A percentile compares a stretch with the other conserved stretches of the same genome.
Conservation (phyloP, 2,888 invertebrate species). For the Allolobophora icterica region DNA sequence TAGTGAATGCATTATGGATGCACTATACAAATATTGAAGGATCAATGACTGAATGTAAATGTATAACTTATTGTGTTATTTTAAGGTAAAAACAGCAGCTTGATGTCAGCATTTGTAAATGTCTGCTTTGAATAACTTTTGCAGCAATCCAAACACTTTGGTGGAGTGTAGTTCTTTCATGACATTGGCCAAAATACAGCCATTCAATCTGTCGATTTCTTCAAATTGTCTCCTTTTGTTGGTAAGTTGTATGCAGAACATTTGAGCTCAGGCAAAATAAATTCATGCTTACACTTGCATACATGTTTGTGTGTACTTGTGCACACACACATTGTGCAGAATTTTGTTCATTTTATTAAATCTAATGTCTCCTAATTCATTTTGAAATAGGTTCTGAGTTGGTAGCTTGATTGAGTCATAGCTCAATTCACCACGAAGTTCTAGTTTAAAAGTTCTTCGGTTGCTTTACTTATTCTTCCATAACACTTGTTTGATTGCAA, state of each 20-base stretch:
- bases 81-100: neutral
- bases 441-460: no score
- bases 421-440: no score
- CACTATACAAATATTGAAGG: neutral
- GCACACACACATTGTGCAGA: no score
- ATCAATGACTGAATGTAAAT: neutral
- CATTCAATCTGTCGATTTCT: slow-evolving; percentile 84
- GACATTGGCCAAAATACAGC: slow-evolving; percentile 86
- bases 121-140: neutral
- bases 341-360: no score
- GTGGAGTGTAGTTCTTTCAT: slow-evolving; percentile 88
- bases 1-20: no score
- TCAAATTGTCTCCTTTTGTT: slow-evolving; percentile 82
- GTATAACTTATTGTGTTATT: neutral
- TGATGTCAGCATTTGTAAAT: neutral
- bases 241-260: slow-evolving; percentile 65
- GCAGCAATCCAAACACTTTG: slow-evolving; percentile 85
- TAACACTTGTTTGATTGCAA: no score
- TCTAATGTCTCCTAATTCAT: no score
- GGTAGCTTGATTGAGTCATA: no score
- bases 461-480: no score
- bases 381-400: no score
- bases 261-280: neutral
- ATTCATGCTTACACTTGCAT: neutral
- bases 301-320: neutral